Conservation (phyloP, 2,888 invertebrate species). For the Chrysolina haemoptera region DNA sequence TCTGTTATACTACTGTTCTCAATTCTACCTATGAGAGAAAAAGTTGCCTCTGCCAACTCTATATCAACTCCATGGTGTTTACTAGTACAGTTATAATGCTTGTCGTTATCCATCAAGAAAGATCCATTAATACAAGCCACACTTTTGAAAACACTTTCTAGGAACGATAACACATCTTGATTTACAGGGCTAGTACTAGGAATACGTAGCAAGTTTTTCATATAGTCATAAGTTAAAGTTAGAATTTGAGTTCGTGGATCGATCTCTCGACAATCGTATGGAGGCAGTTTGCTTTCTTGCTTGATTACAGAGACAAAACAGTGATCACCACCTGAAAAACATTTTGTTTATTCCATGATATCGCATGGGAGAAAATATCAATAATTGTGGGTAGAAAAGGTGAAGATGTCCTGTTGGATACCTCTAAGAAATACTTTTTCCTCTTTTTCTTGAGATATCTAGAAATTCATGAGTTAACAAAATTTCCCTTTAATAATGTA, state of each 20-base stretch:
- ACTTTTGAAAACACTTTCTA: conserved; percentile 90
- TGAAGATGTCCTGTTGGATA: no score
- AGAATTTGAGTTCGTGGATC: conserved; percentile 77
- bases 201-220: conserved; percentile 73
- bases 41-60: conserved; percentile 76
- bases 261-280: conserved; percentile 78
- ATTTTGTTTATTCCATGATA: not conserved
- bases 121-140: conserved; percentile 91
- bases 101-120: conserved; percentile 79
- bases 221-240: conserved; percentile 48
- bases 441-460: no score
- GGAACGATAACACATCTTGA: conserved; percentile 77
- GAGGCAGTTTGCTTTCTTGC: conserved; percentile 66
- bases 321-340: conserved; percentile 81
- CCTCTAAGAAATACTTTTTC: no score
- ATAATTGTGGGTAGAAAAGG: no score
- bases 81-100: conserved; percentile 85
- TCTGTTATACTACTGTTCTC: conserved; percentile 82
- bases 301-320: conserved; percentile 82
- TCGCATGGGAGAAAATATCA: no score
- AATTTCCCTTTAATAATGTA: no score
- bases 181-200: conserved; percentile 79
- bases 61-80: conserved; percentile 88
- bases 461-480: no score
- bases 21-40: conserved; percentile 79